A percentile compares a stretch with the other conserved stretches of the same genome.
Evolutionary conservation across 2,113 vertebrate species (phyloP).

Genomic region (Lipophrys pholis): DNA sequence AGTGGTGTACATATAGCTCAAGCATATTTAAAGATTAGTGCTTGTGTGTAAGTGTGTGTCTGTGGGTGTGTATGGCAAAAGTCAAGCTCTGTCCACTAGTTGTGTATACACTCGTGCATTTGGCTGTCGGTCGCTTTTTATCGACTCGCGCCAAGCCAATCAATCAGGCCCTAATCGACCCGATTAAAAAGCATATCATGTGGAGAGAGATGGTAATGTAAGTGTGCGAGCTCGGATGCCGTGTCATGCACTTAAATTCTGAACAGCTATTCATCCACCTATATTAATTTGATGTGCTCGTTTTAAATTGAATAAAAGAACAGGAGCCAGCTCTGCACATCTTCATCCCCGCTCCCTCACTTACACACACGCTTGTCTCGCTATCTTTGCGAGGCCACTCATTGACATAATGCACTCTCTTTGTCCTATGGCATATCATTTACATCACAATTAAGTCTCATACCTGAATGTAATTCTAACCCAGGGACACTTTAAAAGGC

Average conservation of each 20-base stretch:
- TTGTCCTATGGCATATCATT: too few relatives aligned
- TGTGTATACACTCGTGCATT: conserved; percentile 45
- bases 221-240: neutral
- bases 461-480: too few relatives aligned
- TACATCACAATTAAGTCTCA: too few relatives aligned
- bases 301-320: conserved; percentile 51
- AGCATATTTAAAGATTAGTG: conserved; percentile 61
- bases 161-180: conserved; percentile 67
- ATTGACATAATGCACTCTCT: too few relatives aligned
- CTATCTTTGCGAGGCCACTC: too few relatives aligned
- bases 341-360: neutral
- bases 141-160: conserved; percentile 59
- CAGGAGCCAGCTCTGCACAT: conserved; percentile 28
- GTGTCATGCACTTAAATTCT: conserved; percentile 29
- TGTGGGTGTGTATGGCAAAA: neutral
- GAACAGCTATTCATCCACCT: conserved; percentile 41
- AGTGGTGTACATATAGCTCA: conserved; percentile 44
- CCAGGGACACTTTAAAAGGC: too few relatives aligned
- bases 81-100: neutral
- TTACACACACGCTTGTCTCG: neutral
- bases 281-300: conserved; percentile 31
- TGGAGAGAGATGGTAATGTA: conserved; percentile 38
- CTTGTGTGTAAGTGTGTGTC: neutral
- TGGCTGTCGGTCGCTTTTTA: conserved; percentile 60
- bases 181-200: conserved; percentile 67